phyloP scores from a whole-genome alignment of 2,888 invertebrate species.

The Endomychus coccineus region DNA sequence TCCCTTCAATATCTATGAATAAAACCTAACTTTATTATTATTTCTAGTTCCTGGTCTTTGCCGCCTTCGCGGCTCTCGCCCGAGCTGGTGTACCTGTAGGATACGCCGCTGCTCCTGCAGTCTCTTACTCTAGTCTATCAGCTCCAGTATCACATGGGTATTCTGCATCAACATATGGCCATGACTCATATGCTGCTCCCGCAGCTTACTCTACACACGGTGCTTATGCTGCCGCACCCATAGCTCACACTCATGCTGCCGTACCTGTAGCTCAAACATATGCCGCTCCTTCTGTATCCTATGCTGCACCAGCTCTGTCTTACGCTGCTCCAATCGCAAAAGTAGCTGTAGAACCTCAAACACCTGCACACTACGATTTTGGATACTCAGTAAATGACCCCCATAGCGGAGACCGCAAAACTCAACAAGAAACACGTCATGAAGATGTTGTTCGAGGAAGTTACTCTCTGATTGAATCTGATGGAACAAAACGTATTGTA shows the following conservation, averaged over 20 bases:
- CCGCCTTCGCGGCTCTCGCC: slow-evolving; percentile 25
- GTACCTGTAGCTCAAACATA: slow-evolving; percentile 19
- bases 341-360: too few species aligned
- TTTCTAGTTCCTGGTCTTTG: slow-evolving; percentile 30
- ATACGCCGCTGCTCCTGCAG: slow-evolving; percentile 22
- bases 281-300: slow-evolving; percentile 19
- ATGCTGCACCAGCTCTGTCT: slow-evolving; percentile 18
- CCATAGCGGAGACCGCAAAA: slow-evolving; percentile 18
- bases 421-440: too few species aligned
- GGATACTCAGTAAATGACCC: too few species aligned
- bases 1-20: too few species aligned
- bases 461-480: too few species aligned
- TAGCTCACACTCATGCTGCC: slow-evolving; percentile 35
- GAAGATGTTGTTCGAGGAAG: too few species aligned
- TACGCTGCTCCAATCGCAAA: slow-evolving; percentile 18
- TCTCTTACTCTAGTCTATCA: slow-evolving; percentile 16
- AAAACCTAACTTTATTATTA: too few species aligned
- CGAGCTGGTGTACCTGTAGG: slow-evolving; percentile 26
- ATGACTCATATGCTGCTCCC: slow-evolving; percentile 20
- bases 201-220: slow-evolving; percentile 15
- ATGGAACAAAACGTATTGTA: too few species aligned
- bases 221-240: slow-evolving; percentile 35
- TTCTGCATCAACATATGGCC: too few species aligned
- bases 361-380: too few species aligned
- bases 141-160: slow-evolving; percentile 13